Conservation (phyloP, 2,113 vertebrate species). For the Centropus bengalensis region DNA sequence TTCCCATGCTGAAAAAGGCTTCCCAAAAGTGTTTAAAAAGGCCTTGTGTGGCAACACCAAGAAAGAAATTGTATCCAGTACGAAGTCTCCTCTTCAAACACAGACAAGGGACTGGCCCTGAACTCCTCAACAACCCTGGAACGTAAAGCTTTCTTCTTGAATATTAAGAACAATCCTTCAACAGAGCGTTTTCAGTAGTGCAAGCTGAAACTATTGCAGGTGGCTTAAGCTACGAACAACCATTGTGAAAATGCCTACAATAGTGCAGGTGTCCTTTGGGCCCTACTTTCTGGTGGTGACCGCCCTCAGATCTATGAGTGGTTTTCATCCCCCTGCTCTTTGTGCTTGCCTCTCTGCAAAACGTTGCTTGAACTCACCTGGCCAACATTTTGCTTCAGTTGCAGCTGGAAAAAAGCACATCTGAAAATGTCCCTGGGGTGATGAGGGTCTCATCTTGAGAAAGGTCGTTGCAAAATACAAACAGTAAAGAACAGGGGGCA, state of each 20-base stretch:
- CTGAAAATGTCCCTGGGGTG: not conserved
- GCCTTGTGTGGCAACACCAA: not conserved
- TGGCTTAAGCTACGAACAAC: not conserved
- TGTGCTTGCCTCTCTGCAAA: not conserved
- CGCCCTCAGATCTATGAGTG: not conserved
- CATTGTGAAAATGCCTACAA: not conserved
- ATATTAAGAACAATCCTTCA: not conserved
- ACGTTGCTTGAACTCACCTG: not conserved
- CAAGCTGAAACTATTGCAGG: not conserved
- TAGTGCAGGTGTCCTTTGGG: not conserved
- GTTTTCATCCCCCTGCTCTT: not conserved
- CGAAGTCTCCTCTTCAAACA: not conserved
- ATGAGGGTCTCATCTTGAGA: not conserved
- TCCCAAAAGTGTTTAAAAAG: not conserved
- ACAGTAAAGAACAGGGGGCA: not conserved
- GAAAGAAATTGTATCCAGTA: not conserved
- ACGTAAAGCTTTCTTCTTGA: not conserved
- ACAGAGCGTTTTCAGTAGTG: not conserved
- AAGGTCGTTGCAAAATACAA: not conserved
- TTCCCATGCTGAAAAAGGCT: not conserved
- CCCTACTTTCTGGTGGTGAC: not conserved
- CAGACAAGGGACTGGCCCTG: not conserved
- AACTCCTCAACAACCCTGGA: conserved; percentile 9
- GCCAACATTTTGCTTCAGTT: not conserved
- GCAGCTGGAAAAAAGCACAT: not conserved